phyloP scores from a whole-genome alignment of 2,113 vertebrate species.

The Callopanchax toddi region DNA sequence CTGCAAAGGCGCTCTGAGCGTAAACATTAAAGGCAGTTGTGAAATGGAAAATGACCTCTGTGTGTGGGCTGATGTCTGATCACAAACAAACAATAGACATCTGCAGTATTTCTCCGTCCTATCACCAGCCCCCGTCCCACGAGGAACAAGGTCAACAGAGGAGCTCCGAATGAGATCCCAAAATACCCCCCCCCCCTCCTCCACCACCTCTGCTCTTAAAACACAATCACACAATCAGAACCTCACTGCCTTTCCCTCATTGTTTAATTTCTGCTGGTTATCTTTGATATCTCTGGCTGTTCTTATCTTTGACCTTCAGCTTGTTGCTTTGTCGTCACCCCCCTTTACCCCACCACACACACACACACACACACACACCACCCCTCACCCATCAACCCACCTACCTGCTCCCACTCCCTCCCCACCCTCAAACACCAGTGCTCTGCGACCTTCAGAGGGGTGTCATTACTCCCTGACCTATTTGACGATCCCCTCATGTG shows the following conservation, averaged over 20 bases:
- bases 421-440: slow-evolving; percentile 74
- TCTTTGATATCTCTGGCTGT: slow-evolving; percentile 86
- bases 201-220: slow-evolving; percentile 59
- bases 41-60: slow-evolving; percentile 76
- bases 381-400: slow-evolving; percentile 22
- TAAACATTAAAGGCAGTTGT: slow-evolving; percentile 54
- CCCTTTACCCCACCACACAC: slow-evolving; percentile 24
- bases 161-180: slow-evolving; percentile 75
- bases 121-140: slow-evolving; percentile 69
- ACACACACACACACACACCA: not conserved
- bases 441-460: slow-evolving; percentile 94
- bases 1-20: slow-evolving; percentile 63
- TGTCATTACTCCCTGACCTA: slow-evolving; percentile 97
- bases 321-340: slow-evolving; percentile 84
- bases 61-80: slow-evolving; percentile 55
- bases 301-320: slow-evolving; percentile 98
- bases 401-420: slow-evolving; percentile 69
- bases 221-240: slow-evolving; percentile 89
- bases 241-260: slow-evolving; percentile 77
- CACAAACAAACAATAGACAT: slow-evolving; percentile 81
- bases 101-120: slow-evolving; percentile 69
- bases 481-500: slow-evolving; percentile 91
- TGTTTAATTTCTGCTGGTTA: slow-evolving; percentile 88
- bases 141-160: slow-evolving; percentile 78
- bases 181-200: slow-evolving; percentile 75